Conservation (phyloP, 2,797 vertebrate species). For the Xiphorhynchus erythropygius region DNA sequence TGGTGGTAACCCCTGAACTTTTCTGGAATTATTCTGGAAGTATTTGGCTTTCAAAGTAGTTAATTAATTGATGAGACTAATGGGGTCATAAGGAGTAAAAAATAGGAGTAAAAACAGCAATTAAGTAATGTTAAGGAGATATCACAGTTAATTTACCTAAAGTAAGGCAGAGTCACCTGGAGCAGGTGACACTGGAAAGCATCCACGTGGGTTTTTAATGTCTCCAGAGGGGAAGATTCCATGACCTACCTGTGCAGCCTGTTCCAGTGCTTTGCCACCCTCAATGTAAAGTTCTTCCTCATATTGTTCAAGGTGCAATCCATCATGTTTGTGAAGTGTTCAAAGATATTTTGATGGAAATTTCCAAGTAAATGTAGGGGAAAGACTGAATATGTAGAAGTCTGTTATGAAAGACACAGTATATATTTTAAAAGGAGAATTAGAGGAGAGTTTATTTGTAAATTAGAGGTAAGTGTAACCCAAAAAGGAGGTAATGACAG, state of each 20-base stretch:
- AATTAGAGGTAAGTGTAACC: neutral
- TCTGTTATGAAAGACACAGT: neutral
- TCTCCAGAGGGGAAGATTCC: neutral
- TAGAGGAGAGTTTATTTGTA: rapidly evolving
- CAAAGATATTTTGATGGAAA: neutral
- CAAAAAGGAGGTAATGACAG: neutral
- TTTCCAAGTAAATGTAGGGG: neutral
- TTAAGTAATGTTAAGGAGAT: neutral
- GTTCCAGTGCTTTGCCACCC: neutral
- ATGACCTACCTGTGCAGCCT: neutral
- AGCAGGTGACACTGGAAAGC: neutral
- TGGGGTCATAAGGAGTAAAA: neutral
- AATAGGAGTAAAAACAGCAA: neutral
- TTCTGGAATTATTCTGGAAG: neutral
- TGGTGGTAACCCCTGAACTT: neutral
- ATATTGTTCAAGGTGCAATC: neutral
- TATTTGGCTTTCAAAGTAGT: neutral
- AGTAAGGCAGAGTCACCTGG: neutral
- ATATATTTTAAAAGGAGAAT: neutral
- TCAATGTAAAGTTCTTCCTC: neutral
- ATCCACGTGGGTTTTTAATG: neutral
- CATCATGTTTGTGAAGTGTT: neutral
- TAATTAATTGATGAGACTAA: neutral
- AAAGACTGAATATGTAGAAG: neutral
- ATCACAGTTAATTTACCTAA: neutral